Conservation (phyloP, 2,888 invertebrate species). For the Aethes cnicana region DNA sequence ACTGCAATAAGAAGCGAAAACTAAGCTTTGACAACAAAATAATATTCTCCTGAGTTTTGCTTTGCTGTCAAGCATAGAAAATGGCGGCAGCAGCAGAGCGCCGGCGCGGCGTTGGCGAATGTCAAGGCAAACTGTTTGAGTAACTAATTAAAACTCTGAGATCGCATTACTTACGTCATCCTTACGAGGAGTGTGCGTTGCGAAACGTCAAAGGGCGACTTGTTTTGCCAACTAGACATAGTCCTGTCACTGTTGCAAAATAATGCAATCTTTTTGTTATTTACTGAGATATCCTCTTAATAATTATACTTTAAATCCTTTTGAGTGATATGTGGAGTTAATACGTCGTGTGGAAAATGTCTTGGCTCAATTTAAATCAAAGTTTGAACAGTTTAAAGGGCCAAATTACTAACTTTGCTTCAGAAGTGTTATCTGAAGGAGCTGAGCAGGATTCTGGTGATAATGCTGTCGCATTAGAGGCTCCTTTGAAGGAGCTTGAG, state of each 20-base stretch:
- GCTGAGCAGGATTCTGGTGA: slow-evolving; percentile 74
- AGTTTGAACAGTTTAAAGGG: slow-evolving; percentile 89
- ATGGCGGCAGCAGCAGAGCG: slow-evolving; percentile 22
- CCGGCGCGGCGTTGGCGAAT: slow-evolving; percentile 25
- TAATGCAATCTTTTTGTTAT: slow-evolving; percentile 75
- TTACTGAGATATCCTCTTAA: slow-evolving; percentile 55
- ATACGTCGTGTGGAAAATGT: slow-evolving; percentile 70
- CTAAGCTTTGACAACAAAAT: slow-evolving; percentile 6
- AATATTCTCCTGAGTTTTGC: no score
- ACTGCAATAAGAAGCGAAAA: slow-evolving; percentile 4
- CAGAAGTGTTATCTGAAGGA: slow-evolving; percentile 92
- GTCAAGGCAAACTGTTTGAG: slow-evolving; percentile 3
- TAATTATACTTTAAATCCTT: slow-evolving; percentile 45
- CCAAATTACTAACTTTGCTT: slow-evolving; percentile 93
- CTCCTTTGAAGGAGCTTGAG: slow-evolving; percentile 76
- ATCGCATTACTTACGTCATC: slow-evolving; percentile 1
- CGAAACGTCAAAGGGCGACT: slow-evolving; percentile 48
- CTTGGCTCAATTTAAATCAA: slow-evolving; percentile 87
- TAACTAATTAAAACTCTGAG: not conserved
- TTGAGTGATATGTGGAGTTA: slow-evolving; percentile 61
- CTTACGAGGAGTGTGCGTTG: slow-evolving; percentile 28
- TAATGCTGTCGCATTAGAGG: slow-evolving; percentile 42
- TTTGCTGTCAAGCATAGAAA: slow-evolving; percentile 29
- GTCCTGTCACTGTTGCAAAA: slow-evolving; percentile 71
- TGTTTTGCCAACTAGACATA: slow-evolving; percentile 81